These are phyloP conservation scores for Cylloceria caligata DNA, from an alignment of 2,888 invertebrate genomes.

Conservation along the genomic window DNA sequence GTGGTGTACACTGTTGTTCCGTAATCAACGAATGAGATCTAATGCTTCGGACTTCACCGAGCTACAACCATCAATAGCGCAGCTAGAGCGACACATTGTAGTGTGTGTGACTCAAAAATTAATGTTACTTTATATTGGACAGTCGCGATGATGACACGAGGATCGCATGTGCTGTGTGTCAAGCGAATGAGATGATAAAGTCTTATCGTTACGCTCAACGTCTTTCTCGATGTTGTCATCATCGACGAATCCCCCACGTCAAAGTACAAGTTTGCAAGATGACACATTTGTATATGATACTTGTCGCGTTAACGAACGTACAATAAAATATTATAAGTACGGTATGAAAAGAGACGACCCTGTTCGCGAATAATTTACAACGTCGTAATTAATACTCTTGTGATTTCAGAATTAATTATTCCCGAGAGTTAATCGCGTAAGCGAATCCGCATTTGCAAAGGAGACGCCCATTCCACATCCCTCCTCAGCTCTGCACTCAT, in stretches of 20 bases:
- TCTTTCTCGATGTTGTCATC: neutral
- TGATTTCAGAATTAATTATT: slow-evolving; percentile 28
- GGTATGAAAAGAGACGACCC: neutral
- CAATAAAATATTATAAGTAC: slow-evolving; percentile 11
- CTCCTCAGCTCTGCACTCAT: neutral
- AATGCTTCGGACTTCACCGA: slow-evolving; percentile 1
- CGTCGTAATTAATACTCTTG: slow-evolving; percentile 25
- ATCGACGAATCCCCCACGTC: too few relatives aligned
- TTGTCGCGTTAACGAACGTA: neutral
- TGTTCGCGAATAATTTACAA: slow-evolving; percentile 15
- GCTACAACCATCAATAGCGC: slow-evolving; percentile 58
- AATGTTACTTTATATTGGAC: slow-evolving; percentile 31
- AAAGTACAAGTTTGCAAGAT: neutral
- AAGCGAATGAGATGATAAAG: slow-evolving; percentile 29
- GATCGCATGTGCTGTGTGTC: neutral
- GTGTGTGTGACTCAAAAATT: slow-evolving; percentile 69
- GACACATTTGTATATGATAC: slow-evolving; percentile 1
- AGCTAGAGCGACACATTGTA: slow-evolving; percentile 56
- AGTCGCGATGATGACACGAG: neutral
- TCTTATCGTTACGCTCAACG: slow-evolving; percentile 34
- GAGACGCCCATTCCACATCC: slow-evolving; percentile 13
- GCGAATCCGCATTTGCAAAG: slow-evolving; percentile 6
- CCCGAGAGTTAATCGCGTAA: slow-evolving; percentile 25
- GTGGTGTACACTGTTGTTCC: slow-evolving; percentile 5
- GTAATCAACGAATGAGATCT: slow-evolving; percentile 29